Conservation (phyloP, 2,888 invertebrate genomes). For the Campoletis raptor region DNA sequence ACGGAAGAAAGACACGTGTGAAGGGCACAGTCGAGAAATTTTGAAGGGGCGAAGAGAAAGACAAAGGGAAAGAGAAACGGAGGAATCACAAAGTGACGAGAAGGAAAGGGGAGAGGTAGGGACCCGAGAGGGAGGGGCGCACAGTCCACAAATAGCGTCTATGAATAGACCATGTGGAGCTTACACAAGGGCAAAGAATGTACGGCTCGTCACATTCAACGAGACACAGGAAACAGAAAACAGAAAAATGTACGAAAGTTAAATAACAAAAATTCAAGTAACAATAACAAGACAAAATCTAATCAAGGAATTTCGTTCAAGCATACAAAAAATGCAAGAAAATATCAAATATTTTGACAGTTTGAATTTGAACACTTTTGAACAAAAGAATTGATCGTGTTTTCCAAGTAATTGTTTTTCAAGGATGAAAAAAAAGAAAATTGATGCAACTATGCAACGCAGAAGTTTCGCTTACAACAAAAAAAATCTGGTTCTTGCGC, state of each 20-base stretch:
- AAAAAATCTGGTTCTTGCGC: background rate
- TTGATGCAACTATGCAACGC: background rate
- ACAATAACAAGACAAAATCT: background rate
- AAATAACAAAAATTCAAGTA: background rate
- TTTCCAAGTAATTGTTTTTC: background rate
- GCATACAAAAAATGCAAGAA: background rate
- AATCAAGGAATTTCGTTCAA: background rate
- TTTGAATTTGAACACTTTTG: background rate
- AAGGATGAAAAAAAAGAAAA: background rate
- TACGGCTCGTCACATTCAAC: slow-evolving; percentile 17
- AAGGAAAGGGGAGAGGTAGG: background rate
- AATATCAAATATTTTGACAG: background rate
- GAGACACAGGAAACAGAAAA: background rate
- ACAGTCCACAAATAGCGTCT: slow-evolving; percentile 60
- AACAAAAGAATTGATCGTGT: background rate
- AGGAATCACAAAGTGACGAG: background rate
- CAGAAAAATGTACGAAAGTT: background rate
- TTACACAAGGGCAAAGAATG: slow-evolving; percentile 48
- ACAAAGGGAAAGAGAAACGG: background rate
- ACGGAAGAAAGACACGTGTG: slow-evolving; percentile 19
- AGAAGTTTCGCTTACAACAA: background rate
- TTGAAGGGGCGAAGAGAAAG: slow-evolving; percentile 13
- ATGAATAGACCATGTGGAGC: slow-evolving; percentile 61
- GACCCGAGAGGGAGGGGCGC: slow-evolving; percentile 1
- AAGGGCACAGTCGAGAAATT: slow-evolving; percentile 40